phyloP scores from a whole-genome alignment of 2,888 invertebrate genomes.

The Conchocele bisecta region DNA sequence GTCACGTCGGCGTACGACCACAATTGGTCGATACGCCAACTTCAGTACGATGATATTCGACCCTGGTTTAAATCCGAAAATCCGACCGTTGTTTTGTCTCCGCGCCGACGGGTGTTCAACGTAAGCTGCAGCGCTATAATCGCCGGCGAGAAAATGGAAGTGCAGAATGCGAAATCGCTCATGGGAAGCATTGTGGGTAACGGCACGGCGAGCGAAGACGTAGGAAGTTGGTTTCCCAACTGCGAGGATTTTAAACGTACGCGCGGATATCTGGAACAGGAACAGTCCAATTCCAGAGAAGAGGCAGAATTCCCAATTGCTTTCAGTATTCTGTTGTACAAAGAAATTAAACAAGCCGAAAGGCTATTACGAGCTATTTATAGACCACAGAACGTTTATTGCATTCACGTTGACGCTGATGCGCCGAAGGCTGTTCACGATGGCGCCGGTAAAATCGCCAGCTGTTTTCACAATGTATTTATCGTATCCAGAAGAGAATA shows the following conservation, averaged over 20 bases:
- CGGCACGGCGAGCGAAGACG: too few species aligned
- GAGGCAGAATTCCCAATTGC: conserved; percentile 76
- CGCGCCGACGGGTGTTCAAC: too few species aligned
- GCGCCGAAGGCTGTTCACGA: conserved; percentile 59
- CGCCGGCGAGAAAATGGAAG: too few species aligned
- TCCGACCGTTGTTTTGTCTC: too few species aligned
- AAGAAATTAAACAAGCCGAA: conserved; percentile 75
- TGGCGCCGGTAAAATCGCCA: conserved; percentile 63
- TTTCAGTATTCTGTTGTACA: conserved; percentile 76
- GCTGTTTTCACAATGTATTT: conserved; percentile 80
- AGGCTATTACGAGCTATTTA: conserved; percentile 76
- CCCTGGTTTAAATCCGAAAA: too few species aligned
- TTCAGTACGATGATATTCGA: too few species aligned
- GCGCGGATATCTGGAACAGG: conserved; percentile 52
- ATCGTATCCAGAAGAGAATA: conserved; percentile 76
- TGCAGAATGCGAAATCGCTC: too few species aligned
- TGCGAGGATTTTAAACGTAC: conserved; percentile 63
- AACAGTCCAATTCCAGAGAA: conserved; percentile 40
- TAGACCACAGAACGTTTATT: conserved; percentile 78
- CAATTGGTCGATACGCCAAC: too few species aligned
- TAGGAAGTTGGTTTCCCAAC: too few species aligned
- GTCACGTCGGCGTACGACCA: too few species aligned
- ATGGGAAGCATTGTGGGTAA: too few species aligned
- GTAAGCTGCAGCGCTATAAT: too few species aligned
- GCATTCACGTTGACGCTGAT: conserved; percentile 80